These are phyloP conservation scores for Amniataba percoides DNA, from an alignment of 2,797 vertebrate genomes.

Conservation along the genomic window DNA sequence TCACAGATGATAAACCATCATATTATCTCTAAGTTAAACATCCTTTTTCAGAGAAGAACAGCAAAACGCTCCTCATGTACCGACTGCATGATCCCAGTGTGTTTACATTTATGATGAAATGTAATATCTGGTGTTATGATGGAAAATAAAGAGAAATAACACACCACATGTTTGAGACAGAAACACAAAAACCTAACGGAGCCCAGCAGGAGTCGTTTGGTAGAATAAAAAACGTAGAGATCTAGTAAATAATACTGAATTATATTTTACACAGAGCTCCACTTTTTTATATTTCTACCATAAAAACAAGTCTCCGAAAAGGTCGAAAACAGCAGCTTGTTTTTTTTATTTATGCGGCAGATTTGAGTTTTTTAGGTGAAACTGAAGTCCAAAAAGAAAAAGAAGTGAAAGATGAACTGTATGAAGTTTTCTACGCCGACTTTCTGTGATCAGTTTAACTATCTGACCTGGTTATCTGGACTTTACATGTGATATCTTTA, in stretches of 20 bases:
- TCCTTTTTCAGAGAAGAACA: conserved; percentile 17
- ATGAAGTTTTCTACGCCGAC: background rate
- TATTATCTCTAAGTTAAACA: background rate
- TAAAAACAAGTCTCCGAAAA: background rate
- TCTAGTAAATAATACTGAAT: background rate
- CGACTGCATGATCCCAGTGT: background rate
- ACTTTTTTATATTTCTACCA: background rate
- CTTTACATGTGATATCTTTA: background rate
- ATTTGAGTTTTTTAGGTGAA: background rate
- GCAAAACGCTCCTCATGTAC: background rate
- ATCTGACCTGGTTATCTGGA: background rate
- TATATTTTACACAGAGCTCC: background rate
- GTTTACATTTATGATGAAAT: conserved; percentile 6
- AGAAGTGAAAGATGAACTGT: background rate
- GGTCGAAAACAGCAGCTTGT: background rate
- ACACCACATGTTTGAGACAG: background rate
- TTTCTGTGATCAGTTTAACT: background rate
- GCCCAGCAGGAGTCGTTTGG: too few species aligned
- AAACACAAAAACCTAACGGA: background rate
- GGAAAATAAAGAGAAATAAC: background rate
- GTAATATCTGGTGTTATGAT: background rate
- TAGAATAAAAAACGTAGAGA: background rate
- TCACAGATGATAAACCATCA: background rate
- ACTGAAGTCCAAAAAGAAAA: background rate
- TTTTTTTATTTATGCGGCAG: background rate